A percentile compares a stretch with the other conserved stretches of the same genome.
phyloP scores from a whole-genome alignment of 2,797 vertebrate species.

The Ceryle rudis region DNA sequence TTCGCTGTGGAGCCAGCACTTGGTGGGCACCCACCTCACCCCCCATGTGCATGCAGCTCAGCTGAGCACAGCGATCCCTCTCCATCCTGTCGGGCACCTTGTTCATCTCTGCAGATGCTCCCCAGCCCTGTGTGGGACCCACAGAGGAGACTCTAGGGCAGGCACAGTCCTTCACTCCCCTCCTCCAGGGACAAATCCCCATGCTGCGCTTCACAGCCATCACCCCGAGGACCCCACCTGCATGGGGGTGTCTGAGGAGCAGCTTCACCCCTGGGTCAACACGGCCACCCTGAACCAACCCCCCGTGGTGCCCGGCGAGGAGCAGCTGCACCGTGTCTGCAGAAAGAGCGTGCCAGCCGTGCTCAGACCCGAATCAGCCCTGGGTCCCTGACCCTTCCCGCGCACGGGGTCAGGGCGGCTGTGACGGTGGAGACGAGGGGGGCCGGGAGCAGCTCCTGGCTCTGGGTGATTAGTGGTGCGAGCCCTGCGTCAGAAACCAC shows the following conservation, averaged over 20 bases:
- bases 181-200: neutral
- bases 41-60: neutral
- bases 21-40: neutral
- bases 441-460: neutral
- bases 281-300: neutral
- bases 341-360: neutral
- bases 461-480: neutral
- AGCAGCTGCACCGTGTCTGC: neutral
- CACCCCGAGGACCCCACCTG: neutral
- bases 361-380: neutral
- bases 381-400: neutral
- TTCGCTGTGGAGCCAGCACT: fast-evolving
- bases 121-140: neutral
- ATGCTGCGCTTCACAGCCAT: fast-evolving
- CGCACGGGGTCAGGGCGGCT: neutral
- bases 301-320: neutral
- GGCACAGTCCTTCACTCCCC: neutral
- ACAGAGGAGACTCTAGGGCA: neutral
- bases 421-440: neutral
- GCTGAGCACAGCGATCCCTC: neutral
- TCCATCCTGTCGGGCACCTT: fast-evolving
- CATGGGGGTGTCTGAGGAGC: fast-evolving
- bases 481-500: constrained; percentile 28
- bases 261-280: neutral
- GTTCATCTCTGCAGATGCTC: neutral